Percentiles rank a stretch among this genome's conserved stretches.
These are phyloP conservation scores for Eubasilissa splendida DNA, from an alignment of 2,888 invertebrate genomes.

Conservation along the genomic window DNA sequence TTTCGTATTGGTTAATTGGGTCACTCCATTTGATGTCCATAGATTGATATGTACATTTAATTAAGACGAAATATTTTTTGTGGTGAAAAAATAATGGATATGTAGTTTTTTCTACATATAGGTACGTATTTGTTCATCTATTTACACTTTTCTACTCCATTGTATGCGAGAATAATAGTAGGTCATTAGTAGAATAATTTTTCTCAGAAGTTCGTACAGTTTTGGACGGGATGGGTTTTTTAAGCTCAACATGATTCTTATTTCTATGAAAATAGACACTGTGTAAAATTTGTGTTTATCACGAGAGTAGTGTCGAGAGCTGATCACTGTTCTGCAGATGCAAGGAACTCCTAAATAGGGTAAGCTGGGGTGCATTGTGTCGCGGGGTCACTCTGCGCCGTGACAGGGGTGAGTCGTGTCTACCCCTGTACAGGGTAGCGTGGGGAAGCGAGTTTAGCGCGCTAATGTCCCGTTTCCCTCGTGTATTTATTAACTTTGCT, in stretches of 20 bases:
- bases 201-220: no score
- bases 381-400: constrained; percentile 11
- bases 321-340: constrained; percentile 1
- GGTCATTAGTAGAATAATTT: no score
- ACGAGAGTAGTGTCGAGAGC: constrained; percentile 1
- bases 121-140: no score
- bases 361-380: constrained; percentile 4
- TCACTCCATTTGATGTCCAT: no score
- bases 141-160: no score
- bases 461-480: constrained; percentile 40
- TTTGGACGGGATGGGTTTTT: no score
- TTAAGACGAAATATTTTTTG: no score
- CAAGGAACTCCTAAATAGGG: neutral
- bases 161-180: no score
- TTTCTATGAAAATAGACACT: neutral
- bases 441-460: constrained; percentile 32
- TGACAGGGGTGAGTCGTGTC: constrained; percentile 13
- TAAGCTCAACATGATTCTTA: neutral
- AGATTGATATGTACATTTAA: no score
- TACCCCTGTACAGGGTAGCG: neutral
- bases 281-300: neutral
- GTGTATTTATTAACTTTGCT: constrained; percentile 42
- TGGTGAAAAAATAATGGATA: no score
- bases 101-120: no score
- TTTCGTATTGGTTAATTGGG: no score